These are phyloP conservation scores for Drosophila pallidifrons DNA, from an alignment of 1,140 invertebrate genomes.

Conservation along the genomic window DNA sequence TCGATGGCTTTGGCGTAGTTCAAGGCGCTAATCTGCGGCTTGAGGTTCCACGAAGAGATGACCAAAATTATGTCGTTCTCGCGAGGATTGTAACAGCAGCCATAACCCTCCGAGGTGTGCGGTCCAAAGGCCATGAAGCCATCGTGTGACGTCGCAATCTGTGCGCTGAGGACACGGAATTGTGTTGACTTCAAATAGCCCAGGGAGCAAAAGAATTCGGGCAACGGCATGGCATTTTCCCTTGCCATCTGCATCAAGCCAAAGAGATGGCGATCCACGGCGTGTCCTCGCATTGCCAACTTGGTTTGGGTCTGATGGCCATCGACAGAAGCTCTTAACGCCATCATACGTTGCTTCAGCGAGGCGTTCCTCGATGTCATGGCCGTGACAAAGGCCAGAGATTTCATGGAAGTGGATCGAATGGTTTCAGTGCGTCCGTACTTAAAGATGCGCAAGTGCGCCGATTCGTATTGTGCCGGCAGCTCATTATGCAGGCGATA, in stretches of 20 bases:
- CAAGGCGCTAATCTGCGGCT: neutral
- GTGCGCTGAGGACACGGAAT: constrained; percentile 93
- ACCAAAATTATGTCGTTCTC: constrained; percentile 90
- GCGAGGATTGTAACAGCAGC: constrained; percentile 93
- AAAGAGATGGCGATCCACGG: constrained; percentile 94
- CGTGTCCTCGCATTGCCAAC: constrained; percentile 91
- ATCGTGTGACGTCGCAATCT: constrained; percentile 90
- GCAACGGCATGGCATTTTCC: constrained; percentile 90
- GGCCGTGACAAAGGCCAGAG: constrained; percentile 90
- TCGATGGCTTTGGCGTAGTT: constrained; percentile 35
- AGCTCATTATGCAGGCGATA: constrained; percentile 91
- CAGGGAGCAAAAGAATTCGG: constrained; percentile 90
- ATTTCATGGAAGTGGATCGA: constrained; percentile 92
- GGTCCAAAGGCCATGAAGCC: constrained; percentile 94
- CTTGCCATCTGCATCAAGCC: constrained; percentile 93
- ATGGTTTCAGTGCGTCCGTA: constrained; percentile 96
- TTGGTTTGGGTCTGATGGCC: constrained; percentile 92
- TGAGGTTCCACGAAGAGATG: constrained; percentile 87
- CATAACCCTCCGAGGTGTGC: constrained; percentile 91
- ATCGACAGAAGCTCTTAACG: constrained; percentile 90
- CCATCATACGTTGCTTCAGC: constrained; percentile 35
- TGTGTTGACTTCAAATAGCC: constrained; percentile 89
- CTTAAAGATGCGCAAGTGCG: constrained; percentile 91
- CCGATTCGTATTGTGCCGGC: constrained; percentile 95
- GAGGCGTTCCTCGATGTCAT: constrained; percentile 87